Conservation (phyloP, 2,888 invertebrate genomes). For the Cetonia aurata region DNA sequence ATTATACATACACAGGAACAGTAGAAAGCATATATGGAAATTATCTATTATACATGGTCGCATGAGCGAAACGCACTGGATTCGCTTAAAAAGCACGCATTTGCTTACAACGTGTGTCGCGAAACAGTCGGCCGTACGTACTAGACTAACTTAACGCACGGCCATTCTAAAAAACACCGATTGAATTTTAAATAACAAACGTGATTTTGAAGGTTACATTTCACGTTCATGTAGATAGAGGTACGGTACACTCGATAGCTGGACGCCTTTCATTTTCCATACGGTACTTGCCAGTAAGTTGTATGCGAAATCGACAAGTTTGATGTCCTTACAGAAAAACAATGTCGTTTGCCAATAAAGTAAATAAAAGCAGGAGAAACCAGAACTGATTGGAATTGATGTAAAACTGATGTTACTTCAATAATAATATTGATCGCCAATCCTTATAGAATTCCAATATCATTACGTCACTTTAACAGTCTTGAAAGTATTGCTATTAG, state of each 20-base stretch:
- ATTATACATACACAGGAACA: neutral
- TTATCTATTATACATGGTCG: no score
- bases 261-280: slow-evolving; percentile 41
- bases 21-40: neutral
- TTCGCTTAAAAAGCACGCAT: slow-evolving; percentile 14
- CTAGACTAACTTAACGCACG: slow-evolving; percentile 30
- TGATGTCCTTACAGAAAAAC: no score
- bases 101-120: slow-evolving; percentile 23
- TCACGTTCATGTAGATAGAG: slow-evolving; percentile 32
- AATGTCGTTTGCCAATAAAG: no score
- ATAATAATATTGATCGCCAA: no score
- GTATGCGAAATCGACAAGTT: no score
- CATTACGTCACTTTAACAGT: no score
- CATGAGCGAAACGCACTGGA: neutral
- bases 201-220: slow-evolving; percentile 45
- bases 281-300: neutral
- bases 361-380: no score
- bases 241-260: slow-evolving; percentile 12
- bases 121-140: slow-evolving; percentile 26
- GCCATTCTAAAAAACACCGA: slow-evolving; percentile 43
- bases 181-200: slow-evolving; percentile 44
- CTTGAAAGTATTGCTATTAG: no score
- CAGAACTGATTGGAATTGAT: no score
- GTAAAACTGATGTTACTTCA: no score
- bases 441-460: no score